phyloP scores from a whole-genome alignment of 2,797 vertebrate genomes.

The Pitangus sulphuratus region DNA sequence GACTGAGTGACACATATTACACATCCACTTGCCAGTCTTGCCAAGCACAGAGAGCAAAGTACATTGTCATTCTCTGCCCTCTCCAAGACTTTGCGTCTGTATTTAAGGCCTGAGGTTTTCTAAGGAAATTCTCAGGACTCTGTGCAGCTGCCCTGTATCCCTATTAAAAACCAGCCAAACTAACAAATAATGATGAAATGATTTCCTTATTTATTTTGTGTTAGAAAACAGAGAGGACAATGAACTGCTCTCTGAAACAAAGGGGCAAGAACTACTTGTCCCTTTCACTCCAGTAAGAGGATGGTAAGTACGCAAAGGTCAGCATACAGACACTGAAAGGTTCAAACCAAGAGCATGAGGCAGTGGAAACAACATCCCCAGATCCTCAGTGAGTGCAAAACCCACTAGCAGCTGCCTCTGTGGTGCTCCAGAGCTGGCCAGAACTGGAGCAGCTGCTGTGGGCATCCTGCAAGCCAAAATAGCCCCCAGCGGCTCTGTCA shows the following conservation, averaged over 20 bases:
- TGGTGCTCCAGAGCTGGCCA: background rate
- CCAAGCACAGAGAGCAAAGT: background rate
- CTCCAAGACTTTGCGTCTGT: background rate
- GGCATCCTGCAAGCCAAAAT: background rate
- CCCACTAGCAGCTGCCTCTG: background rate
- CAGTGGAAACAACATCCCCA: conserved; percentile 15
- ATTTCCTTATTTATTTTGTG: conserved; percentile 64
- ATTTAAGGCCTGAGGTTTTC: conserved; percentile 17
- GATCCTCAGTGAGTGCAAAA: background rate
- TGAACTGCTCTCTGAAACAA: conserved; percentile 59
- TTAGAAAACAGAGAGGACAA: conserved; percentile 57
- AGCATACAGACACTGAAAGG: conserved; percentile 10
- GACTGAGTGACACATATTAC: background rate
- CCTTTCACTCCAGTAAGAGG: conserved; percentile 23
- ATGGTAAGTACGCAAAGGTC: conserved; percentile 35
- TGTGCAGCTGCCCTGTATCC: background rate
- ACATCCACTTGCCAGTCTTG: background rate
- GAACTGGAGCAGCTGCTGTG: background rate
- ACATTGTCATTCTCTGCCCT: background rate
- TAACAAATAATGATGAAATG: conserved; percentile 56
- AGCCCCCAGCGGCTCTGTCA: background rate
- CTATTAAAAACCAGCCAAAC: conserved; percentile 51
- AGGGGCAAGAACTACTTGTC: background rate
- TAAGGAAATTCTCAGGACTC: conserved; percentile 15
- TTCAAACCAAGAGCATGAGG: conserved; percentile 27